A percentile compares a stretch with the other conserved stretches of the same genome.
phyloP scores from a whole-genome alignment of 2,888 invertebrate species.

The Terebella lapidaria region DNA sequence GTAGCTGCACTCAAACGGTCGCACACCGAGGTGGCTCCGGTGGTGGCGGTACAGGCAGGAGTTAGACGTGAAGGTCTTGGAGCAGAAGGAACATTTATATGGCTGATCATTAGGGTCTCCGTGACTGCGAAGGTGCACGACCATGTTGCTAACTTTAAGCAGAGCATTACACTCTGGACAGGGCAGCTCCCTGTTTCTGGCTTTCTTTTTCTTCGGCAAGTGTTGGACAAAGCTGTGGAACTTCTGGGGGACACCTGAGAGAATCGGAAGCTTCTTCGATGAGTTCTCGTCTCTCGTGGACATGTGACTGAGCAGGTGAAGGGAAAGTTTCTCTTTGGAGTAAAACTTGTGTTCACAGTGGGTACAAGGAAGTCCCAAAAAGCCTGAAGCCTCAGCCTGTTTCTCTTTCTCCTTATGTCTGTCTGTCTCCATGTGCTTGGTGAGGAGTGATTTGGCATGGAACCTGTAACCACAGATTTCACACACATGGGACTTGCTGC shows the following conservation, averaged over 20 bases:
- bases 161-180: conserved; percentile 40
- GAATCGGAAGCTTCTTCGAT: conserved; percentile 27
- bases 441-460: conserved; percentile 15
- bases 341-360: conserved; percentile 39
- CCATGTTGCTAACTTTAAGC: conserved; percentile 32
- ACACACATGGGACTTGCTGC: too few relatives aligned
- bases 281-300: conserved; percentile 22
- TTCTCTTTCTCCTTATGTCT: conserved; percentile 12
- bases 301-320: conserved; percentile 35
- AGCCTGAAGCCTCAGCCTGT: conserved; percentile 3
- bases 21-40: not conserved
- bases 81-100: not conserved
- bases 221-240: conserved; percentile 6
- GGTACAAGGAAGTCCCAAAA: conserved; percentile 26
- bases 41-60: not conserved
- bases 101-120: conserved; percentile 6
- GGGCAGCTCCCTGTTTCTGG: not conserved
- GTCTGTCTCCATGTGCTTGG: conserved; percentile 10
- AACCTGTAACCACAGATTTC: conserved; percentile 38
- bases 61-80: not conserved
- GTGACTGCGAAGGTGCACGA: conserved; percentile 39
- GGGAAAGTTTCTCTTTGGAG: conserved; percentile 34
- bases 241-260: conserved; percentile 1
- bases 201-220: not conserved
- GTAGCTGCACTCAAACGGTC: conserved; percentile 9